Evolutionary conservation across 1,140 invertebrate genomes (phyloP).

Genomic region (Zaprionus taronus): DNA sequence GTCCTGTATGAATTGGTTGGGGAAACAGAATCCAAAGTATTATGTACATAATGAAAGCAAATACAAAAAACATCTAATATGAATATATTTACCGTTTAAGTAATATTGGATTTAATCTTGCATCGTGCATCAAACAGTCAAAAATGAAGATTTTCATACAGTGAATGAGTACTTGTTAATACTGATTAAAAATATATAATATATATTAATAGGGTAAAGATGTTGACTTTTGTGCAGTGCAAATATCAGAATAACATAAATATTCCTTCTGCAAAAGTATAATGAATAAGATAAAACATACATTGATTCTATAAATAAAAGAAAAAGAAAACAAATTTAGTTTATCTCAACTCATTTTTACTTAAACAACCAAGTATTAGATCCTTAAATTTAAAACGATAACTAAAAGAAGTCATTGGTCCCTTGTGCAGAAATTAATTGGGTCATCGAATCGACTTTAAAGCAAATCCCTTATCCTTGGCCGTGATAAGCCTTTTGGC

Average conservation of each 20-base stretch:
- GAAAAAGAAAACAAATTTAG: not conserved
- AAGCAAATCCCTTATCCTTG: conserved; percentile 37
- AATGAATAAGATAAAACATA: too few species aligned
- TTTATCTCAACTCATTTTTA: too few species aligned
- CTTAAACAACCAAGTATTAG: too few species aligned
- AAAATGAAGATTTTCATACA: too few species aligned
- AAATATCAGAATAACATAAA: too few species aligned
- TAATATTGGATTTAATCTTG: too few species aligned
- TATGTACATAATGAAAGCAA: not conserved
- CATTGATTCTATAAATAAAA: not conserved
- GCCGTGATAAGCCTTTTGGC: conserved; percentile 57
- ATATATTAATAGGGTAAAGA: not conserved
- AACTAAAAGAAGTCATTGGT: conserved; percentile 7
- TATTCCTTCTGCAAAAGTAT: too few species aligned
- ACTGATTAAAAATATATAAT: not conserved
- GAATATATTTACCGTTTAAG: too few species aligned
- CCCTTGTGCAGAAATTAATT: conserved; percentile 60
- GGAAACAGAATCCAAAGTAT: not conserved
- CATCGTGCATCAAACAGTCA: too few species aligned
- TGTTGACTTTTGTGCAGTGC: too few species aligned
- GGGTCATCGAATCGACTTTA: conserved; percentile 63
- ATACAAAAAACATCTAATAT: too few species aligned
- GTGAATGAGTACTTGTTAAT: too few species aligned
- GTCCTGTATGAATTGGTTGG: not conserved
- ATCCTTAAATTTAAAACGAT: not conserved